Conservation (phyloP, 1,140 invertebrate genomes). For the Drosophila navojoa region DNA sequence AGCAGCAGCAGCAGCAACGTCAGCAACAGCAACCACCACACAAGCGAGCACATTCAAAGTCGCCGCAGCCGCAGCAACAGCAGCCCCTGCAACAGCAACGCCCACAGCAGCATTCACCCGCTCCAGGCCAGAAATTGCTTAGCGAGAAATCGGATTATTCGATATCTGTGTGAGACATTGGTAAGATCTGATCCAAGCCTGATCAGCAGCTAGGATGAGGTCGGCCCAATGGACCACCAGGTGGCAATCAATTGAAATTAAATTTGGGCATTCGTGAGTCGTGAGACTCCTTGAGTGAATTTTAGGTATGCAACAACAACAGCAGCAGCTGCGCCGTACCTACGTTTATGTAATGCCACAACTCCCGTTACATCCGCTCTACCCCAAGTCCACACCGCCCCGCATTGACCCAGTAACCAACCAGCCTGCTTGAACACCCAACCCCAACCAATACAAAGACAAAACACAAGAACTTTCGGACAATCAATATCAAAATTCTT, state of each 20-base stretch:
- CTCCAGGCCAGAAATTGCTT: conserved; percentile 79
- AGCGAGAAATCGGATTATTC: conserved; percentile 83
- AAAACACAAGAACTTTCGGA: conserved; percentile 72
- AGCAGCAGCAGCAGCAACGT: conserved; percentile 66
- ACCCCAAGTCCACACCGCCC: conserved; percentile 16
- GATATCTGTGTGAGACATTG: conserved; percentile 83
- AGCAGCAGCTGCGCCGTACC: conserved; percentile 43
- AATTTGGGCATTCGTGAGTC: conserved; percentile 10
- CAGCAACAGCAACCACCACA: conserved; percentile 59
- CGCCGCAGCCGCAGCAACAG: conserved; percentile 77
- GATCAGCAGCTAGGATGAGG: conserved; percentile 63
- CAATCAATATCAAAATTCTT: conserved; percentile 76
- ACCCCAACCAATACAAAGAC: conserved; percentile 4
- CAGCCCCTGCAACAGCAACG: conserved; percentile 72
- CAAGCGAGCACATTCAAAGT: conserved; percentile 71
- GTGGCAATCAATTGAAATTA: conserved; percentile 12
- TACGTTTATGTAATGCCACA: conserved; percentile 34
- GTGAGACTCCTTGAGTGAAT: neutral
- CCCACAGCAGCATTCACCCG: conserved; percentile 79
- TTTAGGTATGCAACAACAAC: conserved; percentile 1
- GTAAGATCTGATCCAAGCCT: conserved; percentile 73
- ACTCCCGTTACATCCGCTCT: conserved; percentile 15
- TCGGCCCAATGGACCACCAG: conserved; percentile 31
- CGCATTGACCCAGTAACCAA: conserved; percentile 30
- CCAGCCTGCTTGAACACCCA: conserved; percentile 32